These are phyloP conservation scores for Trissolcus brochymenae DNA, from an alignment of 2,888 invertebrate species.

Conservation along the genomic window DNA sequence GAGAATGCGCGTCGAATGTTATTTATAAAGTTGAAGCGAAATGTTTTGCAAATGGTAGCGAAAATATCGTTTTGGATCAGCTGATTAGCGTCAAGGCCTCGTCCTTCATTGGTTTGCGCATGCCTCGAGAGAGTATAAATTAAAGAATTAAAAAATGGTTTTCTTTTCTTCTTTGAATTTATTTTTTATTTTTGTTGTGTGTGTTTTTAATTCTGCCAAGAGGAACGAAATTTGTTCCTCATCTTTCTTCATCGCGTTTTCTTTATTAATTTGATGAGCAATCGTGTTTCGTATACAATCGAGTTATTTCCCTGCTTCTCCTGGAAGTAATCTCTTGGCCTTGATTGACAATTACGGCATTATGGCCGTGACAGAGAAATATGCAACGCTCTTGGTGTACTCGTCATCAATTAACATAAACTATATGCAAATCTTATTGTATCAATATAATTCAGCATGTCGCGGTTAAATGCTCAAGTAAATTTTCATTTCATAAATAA, in stretches of 20 bases:
- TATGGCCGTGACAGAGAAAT: slow-evolving; percentile 55
- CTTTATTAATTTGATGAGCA: slow-evolving; percentile 18
- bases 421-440: slow-evolving; percentile 17
- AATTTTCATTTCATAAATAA: neutral
- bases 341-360: slow-evolving; percentile 63
- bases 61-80: slow-evolving; percentile 61
- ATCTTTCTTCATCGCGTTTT: slow-evolving; percentile 8
- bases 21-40: neutral
- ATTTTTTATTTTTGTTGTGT: slow-evolving; percentile 9
- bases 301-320: slow-evolving; percentile 23
- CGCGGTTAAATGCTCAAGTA: neutral
- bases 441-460: neutral
- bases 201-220: neutral
- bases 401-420: slow-evolving; percentile 24
- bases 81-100: slow-evolving; percentile 66
- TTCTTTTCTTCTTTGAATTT: too few relatives aligned
- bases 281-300: slow-evolving; percentile 29
- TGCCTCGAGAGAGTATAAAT: neutral
- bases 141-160: too few relatives aligned
- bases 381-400: slow-evolving; percentile 10
- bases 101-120: slow-evolving; percentile 62
- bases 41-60: slow-evolving; percentile 14
- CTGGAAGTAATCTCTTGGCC: slow-evolving; percentile 61
- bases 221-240: neutral
- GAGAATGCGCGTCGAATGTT: neutral